Percentiles rank a stretch among this genome's conserved stretches.
phyloP scores from a whole-genome alignment of 2,888 invertebrate genomes.

The Deilephila porcellus region DNA sequence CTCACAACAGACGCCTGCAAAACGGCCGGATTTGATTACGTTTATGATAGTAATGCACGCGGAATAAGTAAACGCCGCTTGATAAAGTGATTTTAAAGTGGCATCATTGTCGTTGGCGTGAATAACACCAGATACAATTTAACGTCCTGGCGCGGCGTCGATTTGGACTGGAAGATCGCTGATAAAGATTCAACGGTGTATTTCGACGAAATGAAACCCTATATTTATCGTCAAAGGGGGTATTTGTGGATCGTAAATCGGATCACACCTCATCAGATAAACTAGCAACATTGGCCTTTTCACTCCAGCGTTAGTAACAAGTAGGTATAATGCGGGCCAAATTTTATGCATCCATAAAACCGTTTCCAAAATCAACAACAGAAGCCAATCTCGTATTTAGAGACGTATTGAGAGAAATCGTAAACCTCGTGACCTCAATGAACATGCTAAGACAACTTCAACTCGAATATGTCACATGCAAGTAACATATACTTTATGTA shows the following conservation, averaged over 20 bases:
- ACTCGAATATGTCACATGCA: conserved; percentile 7
- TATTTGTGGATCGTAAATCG: conserved; percentile 66
- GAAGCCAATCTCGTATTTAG: conserved; percentile 55
- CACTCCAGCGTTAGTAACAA: conserved; percentile 31
- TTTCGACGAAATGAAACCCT: conserved; percentile 13
- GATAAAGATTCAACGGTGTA: conserved; percentile 1
- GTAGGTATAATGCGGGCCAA: conserved; percentile 26
- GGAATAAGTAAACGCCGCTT: conserved; percentile 29
- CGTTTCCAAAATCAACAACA: conserved; percentile 68
- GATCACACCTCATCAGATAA: conserved; percentile 43
- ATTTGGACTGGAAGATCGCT: neutral
- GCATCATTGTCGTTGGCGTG: conserved; percentile 31
- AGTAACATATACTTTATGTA: conserved; percentile 1
- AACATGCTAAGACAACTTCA: conserved; percentile 52
- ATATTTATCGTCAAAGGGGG: conserved; percentile 48
- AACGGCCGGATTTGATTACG: conserved; percentile 42
- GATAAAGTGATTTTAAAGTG: conserved; percentile 43
- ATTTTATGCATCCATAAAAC: conserved; percentile 59
- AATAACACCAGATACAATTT: neutral
- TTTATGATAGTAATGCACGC: conserved; percentile 32
- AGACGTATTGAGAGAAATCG: conserved; percentile 70
- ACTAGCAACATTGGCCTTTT: conserved; percentile 13
- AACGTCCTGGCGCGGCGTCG: neutral
- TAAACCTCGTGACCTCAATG: conserved; percentile 74
- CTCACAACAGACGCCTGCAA: conserved; percentile 44